Evolutionary conservation across 2,888 invertebrate species (phyloP), one percentile per base, ranked within the genome.

Genomic region (Nomada flava): DNA sequence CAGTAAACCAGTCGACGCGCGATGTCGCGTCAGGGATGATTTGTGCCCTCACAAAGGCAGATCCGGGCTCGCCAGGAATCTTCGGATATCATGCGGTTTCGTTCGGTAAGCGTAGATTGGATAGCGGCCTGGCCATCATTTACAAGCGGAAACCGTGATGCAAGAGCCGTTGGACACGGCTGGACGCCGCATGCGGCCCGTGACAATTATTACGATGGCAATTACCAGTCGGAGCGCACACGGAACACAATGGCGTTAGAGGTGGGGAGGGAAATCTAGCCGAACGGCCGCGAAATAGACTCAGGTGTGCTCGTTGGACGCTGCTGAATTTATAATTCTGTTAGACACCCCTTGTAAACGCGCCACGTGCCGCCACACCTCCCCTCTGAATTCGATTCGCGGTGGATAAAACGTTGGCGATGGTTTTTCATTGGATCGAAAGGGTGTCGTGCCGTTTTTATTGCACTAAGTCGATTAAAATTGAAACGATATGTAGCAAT

Each of bases 281-380:
- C 77, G 84, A 76, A 73, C 76, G 71, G 13, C 77, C 82, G 82
- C 87, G 91, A 86, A 84, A 87, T 80, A 88, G 88, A 88, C 92
- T 91, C 92, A 92, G 92, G 92, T 92, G 91, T 82, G 88, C 88
- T 72, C 63, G 79, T 82, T 79, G 85, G 82, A 79, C 82, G 84
- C 87, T 90, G 88, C 87, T 91, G 89, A 91, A 92, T 92, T 90
- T 90, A 90, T 91, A 91, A 92, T 92, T 92, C 89, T 89, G 90
- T 91, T 91, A 91, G 84, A 87, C 89, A 42, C 74, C 83, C 83
- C 73, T 50, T 29, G 77, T 60, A 69, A 15, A 73, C 68, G 36
- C 47, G 82, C 68, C 83, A 83, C 83, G 83, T 83, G 83, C 81
- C 74, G 59, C 47, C 26, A 52, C 23, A 36, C 36, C 47, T 23